Conservation (phyloP, 2,797 vertebrate genomes). For the Peromyscus nudipes region DNA sequence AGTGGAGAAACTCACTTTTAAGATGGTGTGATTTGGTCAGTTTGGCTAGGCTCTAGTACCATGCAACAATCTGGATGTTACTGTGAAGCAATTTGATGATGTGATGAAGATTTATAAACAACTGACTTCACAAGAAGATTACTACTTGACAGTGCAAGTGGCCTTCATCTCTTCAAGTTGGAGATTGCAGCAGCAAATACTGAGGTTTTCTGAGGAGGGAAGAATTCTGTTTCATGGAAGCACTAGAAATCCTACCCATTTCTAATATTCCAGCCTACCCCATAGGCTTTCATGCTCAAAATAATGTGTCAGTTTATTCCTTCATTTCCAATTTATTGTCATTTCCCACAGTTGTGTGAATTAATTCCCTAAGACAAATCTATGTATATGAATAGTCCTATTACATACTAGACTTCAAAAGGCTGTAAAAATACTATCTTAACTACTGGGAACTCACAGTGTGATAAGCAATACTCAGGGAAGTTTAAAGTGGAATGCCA, state of each 20-base stretch:
- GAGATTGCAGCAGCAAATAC: background rate
- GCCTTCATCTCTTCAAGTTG: background rate
- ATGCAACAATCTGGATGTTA: background rate
- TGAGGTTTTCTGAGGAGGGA: background rate
- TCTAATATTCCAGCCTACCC: background rate
- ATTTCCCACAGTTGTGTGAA: background rate
- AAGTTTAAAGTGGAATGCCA: background rate
- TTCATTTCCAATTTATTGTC: background rate
- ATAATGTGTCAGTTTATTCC: background rate
- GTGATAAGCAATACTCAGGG: background rate
- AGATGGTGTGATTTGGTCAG: background rate
- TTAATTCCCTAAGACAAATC: slow-evolving; percentile 21
- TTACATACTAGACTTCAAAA: background rate
- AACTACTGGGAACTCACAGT: background rate
- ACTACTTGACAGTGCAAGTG: background rate
- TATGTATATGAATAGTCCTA: background rate
- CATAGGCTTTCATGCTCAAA: background rate
- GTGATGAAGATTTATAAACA: slow-evolving; percentile 1
- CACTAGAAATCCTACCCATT: background rate
- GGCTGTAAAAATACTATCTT: slow-evolving; percentile 8
- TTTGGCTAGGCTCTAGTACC: background rate
- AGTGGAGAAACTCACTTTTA: slow-evolving; percentile 12
- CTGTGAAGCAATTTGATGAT: background rate
- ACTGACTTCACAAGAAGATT: slow-evolving; percentile 42
- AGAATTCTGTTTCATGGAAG: background rate